Conservation (phyloP, 2,888 invertebrate genomes). For the Clostera curtula region DNA sequence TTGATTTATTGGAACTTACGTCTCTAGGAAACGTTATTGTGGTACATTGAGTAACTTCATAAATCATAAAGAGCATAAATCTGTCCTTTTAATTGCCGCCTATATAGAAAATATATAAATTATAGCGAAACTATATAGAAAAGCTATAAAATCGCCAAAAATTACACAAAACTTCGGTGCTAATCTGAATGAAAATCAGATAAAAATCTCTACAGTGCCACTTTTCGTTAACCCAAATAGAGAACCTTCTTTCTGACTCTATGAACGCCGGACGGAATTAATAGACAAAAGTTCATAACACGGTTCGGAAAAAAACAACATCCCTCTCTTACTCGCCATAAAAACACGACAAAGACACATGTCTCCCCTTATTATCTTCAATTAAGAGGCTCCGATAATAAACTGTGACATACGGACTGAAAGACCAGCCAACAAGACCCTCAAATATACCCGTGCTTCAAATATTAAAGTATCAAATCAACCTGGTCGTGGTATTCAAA, state of each 20-base stretch:
- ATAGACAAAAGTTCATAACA: conserved; percentile 38
- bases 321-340: conserved; percentile 63
- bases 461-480: conserved; percentile 27
- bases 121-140: too few relatives aligned
- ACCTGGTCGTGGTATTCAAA: conserved; percentile 31
- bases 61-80: too few relatives aligned
- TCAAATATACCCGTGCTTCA: conserved; percentile 5
- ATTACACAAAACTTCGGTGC: too few relatives aligned
- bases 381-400: conserved; percentile 71
- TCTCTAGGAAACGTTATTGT: too few relatives aligned
- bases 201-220: too few relatives aligned
- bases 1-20: too few relatives aligned
- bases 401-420: conserved; percentile 61
- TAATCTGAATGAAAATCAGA: too few relatives aligned
- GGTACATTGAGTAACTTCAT: too few relatives aligned
- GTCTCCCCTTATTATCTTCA: conserved; percentile 72
- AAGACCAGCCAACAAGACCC: conserved; percentile 33
- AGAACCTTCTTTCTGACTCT: conserved; percentile 2
- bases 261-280: conserved; percentile 14
- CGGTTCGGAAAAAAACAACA: conserved; percentile 57
- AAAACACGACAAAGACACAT: conserved; percentile 72
- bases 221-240: conserved; percentile 5
- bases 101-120: too few relatives aligned
- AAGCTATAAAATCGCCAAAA: too few relatives aligned
- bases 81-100: too few relatives aligned